Percentiles rank a stretch among this genome's conserved stretches.
Evolutionary conservation across 2,888 invertebrate genomes (phyloP).

Genomic region (Drosophila pseudotakahashii): DNA sequence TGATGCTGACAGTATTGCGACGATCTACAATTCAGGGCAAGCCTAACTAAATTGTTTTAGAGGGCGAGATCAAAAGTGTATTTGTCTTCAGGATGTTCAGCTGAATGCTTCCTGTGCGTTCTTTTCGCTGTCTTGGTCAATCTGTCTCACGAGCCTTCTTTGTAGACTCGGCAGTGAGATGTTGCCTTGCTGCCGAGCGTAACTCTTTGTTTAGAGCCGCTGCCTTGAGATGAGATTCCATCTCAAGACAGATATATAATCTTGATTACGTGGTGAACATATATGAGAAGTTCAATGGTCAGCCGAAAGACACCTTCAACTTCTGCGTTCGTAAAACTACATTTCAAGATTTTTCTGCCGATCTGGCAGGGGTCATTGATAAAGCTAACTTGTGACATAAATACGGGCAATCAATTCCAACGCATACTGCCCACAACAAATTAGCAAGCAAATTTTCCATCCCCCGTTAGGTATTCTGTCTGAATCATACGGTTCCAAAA

Average conservation of each 20-base stretch:
- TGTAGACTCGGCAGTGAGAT: slow-evolving; percentile 55
- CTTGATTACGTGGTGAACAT: slow-evolving; percentile 3
- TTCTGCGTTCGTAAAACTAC: slow-evolving; percentile 4
- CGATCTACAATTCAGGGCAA: slow-evolving; percentile 21
- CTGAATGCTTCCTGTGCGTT: slow-evolving; percentile 40
- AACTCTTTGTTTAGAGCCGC: slow-evolving; percentile 23
- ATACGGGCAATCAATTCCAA: slow-evolving; percentile 61
- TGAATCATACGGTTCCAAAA: slow-evolving; percentile 6
- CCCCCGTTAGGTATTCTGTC: slow-evolving; percentile 6
- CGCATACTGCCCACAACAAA: slow-evolving; percentile 54
- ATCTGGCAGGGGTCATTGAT: slow-evolving; percentile 24
- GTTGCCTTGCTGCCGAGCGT: slow-evolving; percentile 23
- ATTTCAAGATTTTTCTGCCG: not conserved
- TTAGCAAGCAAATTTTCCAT: slow-evolving; percentile 16
- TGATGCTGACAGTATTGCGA: slow-evolving; percentile 50
- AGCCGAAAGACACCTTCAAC: slow-evolving; percentile 67
- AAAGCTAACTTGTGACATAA: slow-evolving; percentile 41
- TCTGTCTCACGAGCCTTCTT: slow-evolving; percentile 68
- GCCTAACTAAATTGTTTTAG: not conserved
- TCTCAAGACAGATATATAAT: slow-evolving; percentile 9
- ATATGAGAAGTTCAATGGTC: slow-evolving; percentile 63
- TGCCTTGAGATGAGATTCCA: slow-evolving; percentile 22
- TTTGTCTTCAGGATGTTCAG: slow-evolving; percentile 67
- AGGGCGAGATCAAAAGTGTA: slow-evolving; percentile 6
- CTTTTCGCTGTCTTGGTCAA: slow-evolving; percentile 36